Evolutionary conservation across 2,888 invertebrate species (phyloP).

Genomic region (Drosophila basisetae): DNA sequence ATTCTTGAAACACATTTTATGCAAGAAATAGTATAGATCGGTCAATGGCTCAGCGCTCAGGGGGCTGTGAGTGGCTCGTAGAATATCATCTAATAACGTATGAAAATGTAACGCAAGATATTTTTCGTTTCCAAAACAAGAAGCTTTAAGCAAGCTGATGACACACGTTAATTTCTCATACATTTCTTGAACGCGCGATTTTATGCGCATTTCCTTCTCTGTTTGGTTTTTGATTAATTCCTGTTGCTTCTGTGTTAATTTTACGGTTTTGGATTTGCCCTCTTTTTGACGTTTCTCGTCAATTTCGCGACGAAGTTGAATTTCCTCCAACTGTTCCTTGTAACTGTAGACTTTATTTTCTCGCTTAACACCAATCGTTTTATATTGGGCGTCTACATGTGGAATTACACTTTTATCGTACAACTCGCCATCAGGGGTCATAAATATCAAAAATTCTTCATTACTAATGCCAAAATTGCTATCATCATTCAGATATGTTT

Average conservation of each 20-base stretch:
- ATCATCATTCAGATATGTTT: constrained; percentile 88
- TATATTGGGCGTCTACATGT: constrained; percentile 82
- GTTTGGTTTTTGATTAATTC: constrained; percentile 95
- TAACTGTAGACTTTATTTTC: constrained; percentile 99
- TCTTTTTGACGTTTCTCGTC: constrained; percentile 94
- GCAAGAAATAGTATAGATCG: constrained; percentile 88
- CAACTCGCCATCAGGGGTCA: constrained; percentile 95
- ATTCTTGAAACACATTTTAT: constrained; percentile 86
- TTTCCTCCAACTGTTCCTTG: constrained; percentile 97
- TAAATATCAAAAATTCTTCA: constrained; percentile 92
- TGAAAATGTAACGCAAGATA: constrained; percentile 82
- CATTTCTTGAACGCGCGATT: constrained; percentile 89
- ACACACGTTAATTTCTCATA: constrained; percentile 81
- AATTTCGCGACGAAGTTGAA: constrained; percentile 95
- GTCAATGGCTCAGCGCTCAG: constrained; percentile 90
- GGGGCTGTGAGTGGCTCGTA: constrained; percentile 89
- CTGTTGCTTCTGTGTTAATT: constrained; percentile 94
- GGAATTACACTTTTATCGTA: constrained; percentile 95
- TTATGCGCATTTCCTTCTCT: constrained; percentile 92
- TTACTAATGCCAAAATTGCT: constrained; percentile 90
- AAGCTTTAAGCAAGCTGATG: constrained; percentile 83
- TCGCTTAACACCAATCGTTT: constrained; percentile 90
- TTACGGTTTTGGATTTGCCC: constrained; percentile 91
- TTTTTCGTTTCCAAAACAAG: constrained; percentile 81
- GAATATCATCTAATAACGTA: constrained; percentile 77